phyloP scores from a whole-genome alignment of 2,113 vertebrate genomes.

The Poeciliopsis occidentalis region DNA sequence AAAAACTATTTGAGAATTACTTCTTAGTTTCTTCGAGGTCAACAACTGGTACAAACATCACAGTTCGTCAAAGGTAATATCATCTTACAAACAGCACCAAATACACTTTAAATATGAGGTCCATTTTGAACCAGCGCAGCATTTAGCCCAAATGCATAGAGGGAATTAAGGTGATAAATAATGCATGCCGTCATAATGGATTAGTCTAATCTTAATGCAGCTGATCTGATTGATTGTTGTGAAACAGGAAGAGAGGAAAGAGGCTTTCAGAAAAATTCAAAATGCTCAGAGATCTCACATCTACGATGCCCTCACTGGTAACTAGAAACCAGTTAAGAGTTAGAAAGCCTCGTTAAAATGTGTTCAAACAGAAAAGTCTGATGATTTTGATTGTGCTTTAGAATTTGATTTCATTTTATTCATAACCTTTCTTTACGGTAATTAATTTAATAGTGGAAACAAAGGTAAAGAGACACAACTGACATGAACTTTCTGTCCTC shows the following conservation, averaged over 20 bases:
- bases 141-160: slow-evolving; percentile 48
- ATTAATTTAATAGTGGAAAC: no score
- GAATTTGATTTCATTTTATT: no score
- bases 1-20: no score
- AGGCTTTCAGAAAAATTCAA: slow-evolving; percentile 57
- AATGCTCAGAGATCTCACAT: slow-evolving; percentile 1
- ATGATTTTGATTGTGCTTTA: no score
- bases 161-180: slow-evolving; percentile 67
- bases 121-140: slow-evolving; percentile 17
- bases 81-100: slow-evolving; percentile 2
- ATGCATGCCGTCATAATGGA: slow-evolving; percentile 65
- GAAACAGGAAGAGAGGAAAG: slow-evolving; percentile 44
- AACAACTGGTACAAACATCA: slow-evolving; percentile 27
- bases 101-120: slow-evolving; percentile 15
- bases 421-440: no score
- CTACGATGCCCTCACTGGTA: background rate
- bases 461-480: no score
- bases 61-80: slow-evolving; percentile 19
- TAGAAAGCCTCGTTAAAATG: background rate
- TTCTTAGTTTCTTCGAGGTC: background rate
- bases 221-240: slow-evolving; percentile 54
- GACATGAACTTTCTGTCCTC: no score
- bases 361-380: no score
- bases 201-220: slow-evolving; percentile 67
- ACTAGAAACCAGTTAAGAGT: background rate